Conservation (phyloP, 1,140 invertebrate species). For the Ooceraea biroi region DNA sequence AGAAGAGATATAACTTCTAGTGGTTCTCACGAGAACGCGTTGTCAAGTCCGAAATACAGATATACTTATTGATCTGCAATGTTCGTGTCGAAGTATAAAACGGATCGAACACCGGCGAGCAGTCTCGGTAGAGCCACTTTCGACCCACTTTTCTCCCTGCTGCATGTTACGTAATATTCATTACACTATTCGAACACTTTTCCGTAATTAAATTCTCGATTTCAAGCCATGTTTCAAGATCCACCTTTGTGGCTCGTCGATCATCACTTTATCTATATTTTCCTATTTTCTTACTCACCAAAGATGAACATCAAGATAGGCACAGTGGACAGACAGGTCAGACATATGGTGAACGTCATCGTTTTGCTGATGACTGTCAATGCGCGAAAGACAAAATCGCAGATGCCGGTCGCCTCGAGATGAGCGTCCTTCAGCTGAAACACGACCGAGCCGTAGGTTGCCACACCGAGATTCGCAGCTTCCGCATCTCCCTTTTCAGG, state of each 20-base stretch:
- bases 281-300: slow-evolving; percentile 87
- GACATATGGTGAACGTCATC: slow-evolving; percentile 89
- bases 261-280: not conserved
- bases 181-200: slow-evolving; percentile 17
- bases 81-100: slow-evolving; percentile 37
- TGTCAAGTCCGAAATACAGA: slow-evolving; percentile 27
- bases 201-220: slow-evolving; percentile 22
- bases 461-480: slow-evolving; percentile 86
- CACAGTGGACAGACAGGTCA: slow-evolving; percentile 89
- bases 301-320: slow-evolving; percentile 91
- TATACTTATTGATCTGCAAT: slow-evolving; percentile 43
- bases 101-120: slow-evolving; percentile 26
- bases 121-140: not conserved
- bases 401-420: slow-evolving; percentile 91
- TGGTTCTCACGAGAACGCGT: slow-evolving; percentile 11
- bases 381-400: slow-evolving; percentile 92
- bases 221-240: too few species aligned
- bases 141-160: slow-evolving; percentile 40
- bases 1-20: too few species aligned
- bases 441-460: slow-evolving; percentile 92
- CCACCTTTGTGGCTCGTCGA: too few species aligned
- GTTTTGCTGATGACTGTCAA: slow-evolving; percentile 92
- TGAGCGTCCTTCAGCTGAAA: slow-evolving; percentile 94
- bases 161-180: slow-evolving; percentile 48
- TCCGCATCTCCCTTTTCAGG: slow-evolving; percentile 80